These are phyloP conservation scores for Apogon talboti DNA, from an alignment of 2,797 vertebrate genomes.

Conservation along the genomic window DNA sequence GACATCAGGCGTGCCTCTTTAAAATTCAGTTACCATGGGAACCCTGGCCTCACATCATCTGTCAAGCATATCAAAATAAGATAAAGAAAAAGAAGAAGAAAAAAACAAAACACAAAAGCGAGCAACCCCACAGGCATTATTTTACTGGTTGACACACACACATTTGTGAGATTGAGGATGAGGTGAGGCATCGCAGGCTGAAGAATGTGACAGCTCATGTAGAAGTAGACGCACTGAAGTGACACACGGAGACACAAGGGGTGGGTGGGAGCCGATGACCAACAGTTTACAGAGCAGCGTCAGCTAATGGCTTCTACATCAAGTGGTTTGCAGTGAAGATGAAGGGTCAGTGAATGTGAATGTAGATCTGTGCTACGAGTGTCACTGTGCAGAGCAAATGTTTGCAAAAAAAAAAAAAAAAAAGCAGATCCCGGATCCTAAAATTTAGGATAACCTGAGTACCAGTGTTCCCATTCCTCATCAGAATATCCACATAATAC, in stretches of 20 bases:
- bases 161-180: slow-evolving; percentile 24
- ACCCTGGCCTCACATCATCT: slow-evolving; percentile 68
- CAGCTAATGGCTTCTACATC: slow-evolving; percentile 8
- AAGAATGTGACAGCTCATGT: slow-evolving; percentile 57
- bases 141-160: slow-evolving; percentile 34
- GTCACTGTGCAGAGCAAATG: no score
- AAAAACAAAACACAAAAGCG: no score
- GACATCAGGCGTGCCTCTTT: slow-evolving; percentile 65
- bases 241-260: slow-evolving; percentile 32
- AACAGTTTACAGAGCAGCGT: slow-evolving; percentile 17
- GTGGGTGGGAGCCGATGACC: slow-evolving; percentile 26
- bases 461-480: no score
- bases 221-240: slow-evolving; percentile 28
- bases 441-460: no score
- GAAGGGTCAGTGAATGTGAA: slow-evolving; percentile 14
- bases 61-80: slow-evolving; percentile 65
- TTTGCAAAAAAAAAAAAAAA: no score
- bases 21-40: slow-evolving; percentile 80
- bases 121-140: slow-evolving; percentile 37
- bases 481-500: no score
- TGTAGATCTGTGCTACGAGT: no score
- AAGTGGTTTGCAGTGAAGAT: slow-evolving; percentile 7
- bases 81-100: slow-evolving; percentile 45
- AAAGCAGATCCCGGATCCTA: no score
- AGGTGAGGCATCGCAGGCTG: slow-evolving; percentile 51